Evolutionary conservation across 2,113 vertebrate genomes (phyloP).

Genomic region (Vulpes lagopus): DNA sequence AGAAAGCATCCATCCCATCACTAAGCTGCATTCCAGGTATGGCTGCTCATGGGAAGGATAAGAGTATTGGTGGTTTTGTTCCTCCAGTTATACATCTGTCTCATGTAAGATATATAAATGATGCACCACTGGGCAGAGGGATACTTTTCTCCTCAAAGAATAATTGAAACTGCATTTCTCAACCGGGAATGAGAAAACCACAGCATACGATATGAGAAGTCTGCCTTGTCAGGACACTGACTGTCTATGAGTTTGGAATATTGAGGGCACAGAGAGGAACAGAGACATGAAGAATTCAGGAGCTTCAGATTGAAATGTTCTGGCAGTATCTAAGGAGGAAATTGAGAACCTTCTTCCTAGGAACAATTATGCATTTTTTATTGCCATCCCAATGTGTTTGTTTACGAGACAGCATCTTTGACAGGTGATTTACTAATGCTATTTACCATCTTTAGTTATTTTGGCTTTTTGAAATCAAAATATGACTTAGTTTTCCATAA

Average conservation of each 20-base stretch:
- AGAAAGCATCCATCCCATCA: not conserved
- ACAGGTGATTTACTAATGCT: not conserved
- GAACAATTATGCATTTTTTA: not conserved
- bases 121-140: not conserved
- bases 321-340: not conserved
- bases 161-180: not conserved
- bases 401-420: not conserved
- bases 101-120: not conserved
- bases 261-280: not conserved
- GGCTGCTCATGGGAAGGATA: not conserved
- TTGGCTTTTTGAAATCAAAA: constrained; percentile 2
- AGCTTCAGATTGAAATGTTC: not conserved
- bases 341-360: not conserved
- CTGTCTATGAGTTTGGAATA: not conserved
- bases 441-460: constrained; percentile 37
- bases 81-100: not conserved
- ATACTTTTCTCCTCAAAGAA: constrained; percentile 10
- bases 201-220: not conserved
- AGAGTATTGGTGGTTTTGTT: not conserved
- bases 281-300: not conserved
- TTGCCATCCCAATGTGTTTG: not conserved
- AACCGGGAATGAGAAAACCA: not conserved
- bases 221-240: not conserved
- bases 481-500: not conserved
- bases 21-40: not conserved